Conservation (phyloP, 1,140 invertebrate species). For the Anastrepha obliqua region DNA sequence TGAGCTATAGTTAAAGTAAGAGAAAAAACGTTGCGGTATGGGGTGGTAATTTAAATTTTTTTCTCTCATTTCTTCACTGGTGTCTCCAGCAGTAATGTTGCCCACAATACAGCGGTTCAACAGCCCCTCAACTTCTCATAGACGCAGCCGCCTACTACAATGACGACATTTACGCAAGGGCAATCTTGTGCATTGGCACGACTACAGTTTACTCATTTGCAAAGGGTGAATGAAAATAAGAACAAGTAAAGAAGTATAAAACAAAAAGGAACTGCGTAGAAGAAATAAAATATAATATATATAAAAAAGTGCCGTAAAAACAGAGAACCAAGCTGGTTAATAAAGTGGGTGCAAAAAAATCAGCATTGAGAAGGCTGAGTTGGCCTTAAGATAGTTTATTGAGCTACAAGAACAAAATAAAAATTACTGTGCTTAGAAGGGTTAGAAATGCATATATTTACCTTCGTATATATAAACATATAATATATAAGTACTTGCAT, state of each 20-base stretch:
- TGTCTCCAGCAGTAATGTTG: neutral
- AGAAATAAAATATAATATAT: neutral
- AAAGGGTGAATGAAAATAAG: conserved; percentile 5
- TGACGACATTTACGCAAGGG: neutral
- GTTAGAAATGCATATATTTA: no score
- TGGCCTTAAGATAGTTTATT: no score
- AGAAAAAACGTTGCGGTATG: neutral
- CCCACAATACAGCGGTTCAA: neutral
- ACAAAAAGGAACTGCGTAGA: neutral
- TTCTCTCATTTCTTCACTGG: neutral
- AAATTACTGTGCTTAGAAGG: no score
- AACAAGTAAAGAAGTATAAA: neutral
- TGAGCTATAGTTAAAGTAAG: neutral
- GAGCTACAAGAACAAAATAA: no score
- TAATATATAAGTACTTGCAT: no score
- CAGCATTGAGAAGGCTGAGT: no score
- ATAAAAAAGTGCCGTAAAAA: neutral
- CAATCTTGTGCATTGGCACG: neutral
- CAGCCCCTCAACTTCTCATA: neutral
- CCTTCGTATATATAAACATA: no score
- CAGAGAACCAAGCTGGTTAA: neutral
- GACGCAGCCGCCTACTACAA: neutral
- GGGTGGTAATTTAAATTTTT: neutral
- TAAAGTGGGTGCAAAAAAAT: no score
- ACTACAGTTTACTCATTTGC: neutral